These are phyloP conservation scores for Urocyon cinereoargenteus DNA, from an alignment of 2,797 vertebrate species.

Conservation along the genomic window DNA sequence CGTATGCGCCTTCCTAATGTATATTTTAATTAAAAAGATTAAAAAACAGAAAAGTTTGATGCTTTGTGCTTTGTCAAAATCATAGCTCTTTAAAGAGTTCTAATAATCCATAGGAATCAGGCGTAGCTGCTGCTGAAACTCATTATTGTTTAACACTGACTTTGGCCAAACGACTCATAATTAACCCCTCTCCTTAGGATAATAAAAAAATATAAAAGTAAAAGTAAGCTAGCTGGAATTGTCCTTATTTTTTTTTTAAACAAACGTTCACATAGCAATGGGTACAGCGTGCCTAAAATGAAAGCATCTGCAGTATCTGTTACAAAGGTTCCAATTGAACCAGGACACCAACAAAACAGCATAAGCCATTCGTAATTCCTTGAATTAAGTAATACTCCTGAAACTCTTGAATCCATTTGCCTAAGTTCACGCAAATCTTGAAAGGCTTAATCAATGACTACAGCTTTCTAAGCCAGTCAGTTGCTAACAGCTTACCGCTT, in stretches of 20 bases:
- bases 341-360: not conserved
- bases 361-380: not conserved
- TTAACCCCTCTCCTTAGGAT: not conserved
- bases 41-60: not conserved
- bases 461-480: not conserved
- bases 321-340: not conserved
- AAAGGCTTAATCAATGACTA: not conserved
- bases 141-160: not conserved
- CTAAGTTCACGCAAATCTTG: not conserved
- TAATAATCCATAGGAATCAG: not conserved
- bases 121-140: constrained; percentile 7
- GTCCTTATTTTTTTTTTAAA: not conserved
- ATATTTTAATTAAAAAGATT: constrained; percentile 19
- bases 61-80: not conserved
- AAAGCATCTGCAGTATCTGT: not conserved
- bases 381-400: not conserved
- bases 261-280: not conserved
- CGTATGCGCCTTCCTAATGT: not conserved
- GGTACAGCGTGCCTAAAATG: not conserved
- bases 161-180: not conserved
- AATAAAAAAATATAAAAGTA: not conserved
- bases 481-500: not conserved
- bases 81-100: constrained; percentile 33
- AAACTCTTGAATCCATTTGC: not conserved
- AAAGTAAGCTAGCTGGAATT: not conserved